phyloP scores from a whole-genome alignment of 2,888 invertebrate genomes.

The Xanthia icteritia region DNA sequence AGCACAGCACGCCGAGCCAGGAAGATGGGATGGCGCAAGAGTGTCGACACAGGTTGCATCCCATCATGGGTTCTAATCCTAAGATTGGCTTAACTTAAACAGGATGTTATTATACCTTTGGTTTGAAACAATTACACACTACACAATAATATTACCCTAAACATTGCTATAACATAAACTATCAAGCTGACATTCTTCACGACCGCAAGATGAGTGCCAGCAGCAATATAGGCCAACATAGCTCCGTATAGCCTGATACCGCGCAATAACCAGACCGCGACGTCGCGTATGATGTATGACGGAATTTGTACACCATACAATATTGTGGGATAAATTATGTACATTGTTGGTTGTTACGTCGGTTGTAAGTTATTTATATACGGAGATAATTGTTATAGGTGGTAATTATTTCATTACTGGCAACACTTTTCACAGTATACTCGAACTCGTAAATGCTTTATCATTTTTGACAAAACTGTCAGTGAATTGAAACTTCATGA shows the following conservation, averaged over 20 bases:
- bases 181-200: constrained; percentile 55
- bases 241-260: constrained; percentile 18
- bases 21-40: too few species aligned
- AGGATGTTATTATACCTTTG: neutral
- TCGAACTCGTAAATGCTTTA: neutral
- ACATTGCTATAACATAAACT: constrained; percentile 30
- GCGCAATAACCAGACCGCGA: constrained; percentile 61
- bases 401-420: neutral
- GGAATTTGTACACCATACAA: constrained; percentile 53
- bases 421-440: neutral
- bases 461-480: neutral
- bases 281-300: constrained; percentile 64
- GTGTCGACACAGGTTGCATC: too few species aligned
- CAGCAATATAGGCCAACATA: constrained; percentile 39
- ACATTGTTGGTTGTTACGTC: constrained; percentile 35
- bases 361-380: constrained; percentile 13
- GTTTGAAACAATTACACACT: neutral
- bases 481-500: neutral
- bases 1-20: too few species aligned
- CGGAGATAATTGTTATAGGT: neutral
- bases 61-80: too few species aligned
- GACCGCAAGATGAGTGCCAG: constrained; percentile 34
- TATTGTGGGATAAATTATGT: constrained; percentile 54
- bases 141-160: neutral
- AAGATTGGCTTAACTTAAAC: neutral